These are phyloP conservation scores for Heliocidaris tuberculata DNA, from an alignment of 35 echinoderm and acorn worm species.

Conservation along the genomic window DNA sequence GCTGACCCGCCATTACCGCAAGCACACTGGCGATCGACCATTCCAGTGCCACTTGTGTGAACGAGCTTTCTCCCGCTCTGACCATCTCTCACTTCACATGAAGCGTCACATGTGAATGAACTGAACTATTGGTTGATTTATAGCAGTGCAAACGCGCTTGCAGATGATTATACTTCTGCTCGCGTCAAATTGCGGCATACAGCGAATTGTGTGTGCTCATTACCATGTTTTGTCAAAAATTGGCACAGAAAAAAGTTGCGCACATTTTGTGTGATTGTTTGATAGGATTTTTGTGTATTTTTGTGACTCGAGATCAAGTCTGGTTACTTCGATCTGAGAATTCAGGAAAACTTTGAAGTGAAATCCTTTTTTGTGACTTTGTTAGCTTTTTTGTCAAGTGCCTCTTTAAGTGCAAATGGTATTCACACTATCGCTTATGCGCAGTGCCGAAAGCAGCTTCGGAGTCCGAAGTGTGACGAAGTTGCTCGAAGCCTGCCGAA, in stretches of 20 bases:
- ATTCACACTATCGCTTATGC: background rate
- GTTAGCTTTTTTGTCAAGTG: constrained; percentile 30
- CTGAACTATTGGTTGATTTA: constrained; percentile 44
- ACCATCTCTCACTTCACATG: constrained; percentile 95
- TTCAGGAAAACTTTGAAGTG: background rate
- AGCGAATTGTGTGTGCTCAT: constrained; percentile 17
- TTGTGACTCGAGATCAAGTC: constrained; percentile 33
- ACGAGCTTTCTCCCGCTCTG: constrained; percentile 96
- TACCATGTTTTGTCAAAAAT: background rate
- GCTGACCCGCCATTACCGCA: constrained; percentile 94
- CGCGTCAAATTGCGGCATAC: background rate
- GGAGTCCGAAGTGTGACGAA: background rate
- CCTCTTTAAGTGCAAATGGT: constrained; percentile 20
- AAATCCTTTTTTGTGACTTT: constrained; percentile 2
- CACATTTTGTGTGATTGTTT: constrained; percentile 30
- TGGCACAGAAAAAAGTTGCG: constrained; percentile 20
- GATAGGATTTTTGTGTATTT: constrained; percentile 28
- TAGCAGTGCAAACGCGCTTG: constrained; percentile 3
- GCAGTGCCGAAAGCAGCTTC: constrained; percentile 7
- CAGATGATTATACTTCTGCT: background rate
- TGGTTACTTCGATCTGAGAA: constrained; percentile 25
- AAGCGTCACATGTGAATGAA: constrained; percentile 95
- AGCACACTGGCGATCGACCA: constrained; percentile 97
- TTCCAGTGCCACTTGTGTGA: constrained; percentile 99
- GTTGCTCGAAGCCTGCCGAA: constrained; percentile 2